A percentile compares a stretch with the other conserved stretches of the same genome.
Evolutionary conservation across 2,797 vertebrate genomes (phyloP).

Genomic region (Neosalanx taihuensis): DNA sequence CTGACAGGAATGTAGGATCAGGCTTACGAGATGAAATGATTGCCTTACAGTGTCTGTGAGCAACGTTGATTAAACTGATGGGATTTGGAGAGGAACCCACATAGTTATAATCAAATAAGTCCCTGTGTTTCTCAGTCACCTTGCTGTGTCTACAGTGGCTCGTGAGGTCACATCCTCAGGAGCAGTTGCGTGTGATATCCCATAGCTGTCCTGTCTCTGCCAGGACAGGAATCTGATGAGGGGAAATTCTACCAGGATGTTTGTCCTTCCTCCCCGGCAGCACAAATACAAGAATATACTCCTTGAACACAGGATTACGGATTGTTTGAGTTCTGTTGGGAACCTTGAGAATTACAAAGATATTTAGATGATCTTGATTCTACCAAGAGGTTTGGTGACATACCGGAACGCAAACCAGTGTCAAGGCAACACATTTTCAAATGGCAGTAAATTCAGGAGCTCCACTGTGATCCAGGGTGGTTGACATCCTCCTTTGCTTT

Average conservation of each 20-base stretch:
- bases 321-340: too few species aligned
- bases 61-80: conserved; percentile 4
- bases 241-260: too few species aligned
- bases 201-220: not conserved
- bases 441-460: too few species aligned
- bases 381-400: too few species aligned
- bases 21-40: not conserved
- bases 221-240: not conserved
- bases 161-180: too few species aligned
- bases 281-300: too few species aligned
- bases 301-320: too few species aligned
- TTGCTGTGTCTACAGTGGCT: not conserved
- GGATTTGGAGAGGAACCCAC: conserved; percentile 1
- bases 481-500: not conserved
- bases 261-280: too few species aligned
- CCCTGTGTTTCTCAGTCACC: not conserved
- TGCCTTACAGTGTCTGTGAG: not conserved
- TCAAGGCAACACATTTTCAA: too few species aligned
- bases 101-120: conserved; percentile 4
- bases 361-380: too few species aligned
- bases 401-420: not conserved
- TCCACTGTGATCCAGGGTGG: not conserved
- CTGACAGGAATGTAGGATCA: not conserved
- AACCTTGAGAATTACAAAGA: too few species aligned
- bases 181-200: too few species aligned